These are phyloP conservation scores for Synanthedon tipuliformis DNA, from an alignment of 2,888 invertebrate genomes.

Conservation along the genomic window DNA sequence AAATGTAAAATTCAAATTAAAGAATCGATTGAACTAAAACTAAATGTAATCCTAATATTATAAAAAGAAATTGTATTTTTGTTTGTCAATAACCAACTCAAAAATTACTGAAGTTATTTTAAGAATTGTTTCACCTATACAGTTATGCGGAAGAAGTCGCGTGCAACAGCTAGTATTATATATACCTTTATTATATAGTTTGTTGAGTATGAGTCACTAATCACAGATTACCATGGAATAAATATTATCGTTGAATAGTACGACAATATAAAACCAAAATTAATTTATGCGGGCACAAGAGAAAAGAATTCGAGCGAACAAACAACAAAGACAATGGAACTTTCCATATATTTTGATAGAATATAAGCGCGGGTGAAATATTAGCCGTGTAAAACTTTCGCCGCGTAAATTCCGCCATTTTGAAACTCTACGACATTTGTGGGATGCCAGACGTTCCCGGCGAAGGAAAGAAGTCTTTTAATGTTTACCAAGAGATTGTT, in stretches of 20 bases:
- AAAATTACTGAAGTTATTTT: too few relatives aligned
- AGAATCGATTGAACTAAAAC: too few relatives aligned
- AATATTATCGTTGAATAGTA: neutral
- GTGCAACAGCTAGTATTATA: too few relatives aligned
- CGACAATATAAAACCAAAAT: neutral
- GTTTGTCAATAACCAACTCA: too few relatives aligned
- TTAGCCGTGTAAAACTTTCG: conserved; percentile 42
- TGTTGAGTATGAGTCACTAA: too few relatives aligned
- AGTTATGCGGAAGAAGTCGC: too few relatives aligned
- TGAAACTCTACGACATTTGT: conserved; percentile 49
- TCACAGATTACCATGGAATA: too few relatives aligned
- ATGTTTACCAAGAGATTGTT: conserved; percentile 14
- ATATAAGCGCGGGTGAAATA: conserved; percentile 45
- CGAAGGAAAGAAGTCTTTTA: conserved; percentile 40
- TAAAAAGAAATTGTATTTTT: too few relatives aligned
- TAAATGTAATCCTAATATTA: too few relatives aligned
- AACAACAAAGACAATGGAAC: conserved; percentile 40
- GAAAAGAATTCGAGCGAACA: conserved; percentile 36
- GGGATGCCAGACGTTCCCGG: conserved; percentile 43
- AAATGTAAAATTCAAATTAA: too few relatives aligned
- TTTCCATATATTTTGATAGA: conserved; percentile 25
- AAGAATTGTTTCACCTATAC: too few relatives aligned
- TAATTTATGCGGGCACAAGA: neutral
- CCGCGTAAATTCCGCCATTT: conserved; percentile 34
- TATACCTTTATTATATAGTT: too few relatives aligned